phyloP scores from a whole-genome alignment of 2,113 vertebrate species.

The Lipotes vexillifer region DNA sequence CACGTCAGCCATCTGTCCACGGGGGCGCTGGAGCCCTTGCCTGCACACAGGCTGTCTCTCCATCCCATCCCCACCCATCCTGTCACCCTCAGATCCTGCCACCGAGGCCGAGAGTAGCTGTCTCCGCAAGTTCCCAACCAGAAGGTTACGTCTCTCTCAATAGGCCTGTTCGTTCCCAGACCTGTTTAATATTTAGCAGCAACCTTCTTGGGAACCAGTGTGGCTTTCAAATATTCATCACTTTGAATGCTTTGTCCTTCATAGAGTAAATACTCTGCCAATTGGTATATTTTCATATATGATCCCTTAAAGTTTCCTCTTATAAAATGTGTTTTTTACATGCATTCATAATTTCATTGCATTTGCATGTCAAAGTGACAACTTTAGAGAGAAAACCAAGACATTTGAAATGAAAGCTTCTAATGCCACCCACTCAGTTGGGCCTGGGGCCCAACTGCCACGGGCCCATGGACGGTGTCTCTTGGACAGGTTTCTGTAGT shows the following conservation, averaged over 20 bases:
- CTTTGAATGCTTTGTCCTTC: neutral
- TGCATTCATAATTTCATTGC: neutral
- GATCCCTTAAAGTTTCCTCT: neutral
- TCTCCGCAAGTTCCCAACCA: fast-evolving
- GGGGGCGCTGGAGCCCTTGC: fast-evolving
- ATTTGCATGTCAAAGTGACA: neutral
- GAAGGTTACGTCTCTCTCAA: fast-evolving
- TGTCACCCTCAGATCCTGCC: fast-evolving
- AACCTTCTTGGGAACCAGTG: neutral
- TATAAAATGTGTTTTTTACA: neutral
- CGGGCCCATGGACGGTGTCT: no score
- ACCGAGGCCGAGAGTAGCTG: fast-evolving
- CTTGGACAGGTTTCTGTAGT: no score
- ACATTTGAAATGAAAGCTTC: fast-evolving
- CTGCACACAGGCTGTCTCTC: fast-evolving
- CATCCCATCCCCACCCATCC: no score
- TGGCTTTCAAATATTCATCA: neutral
- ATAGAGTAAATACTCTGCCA: neutral
- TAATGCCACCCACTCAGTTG: no score
- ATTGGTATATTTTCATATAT: neutral
- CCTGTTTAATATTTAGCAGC: neutral
- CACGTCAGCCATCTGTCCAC: fast-evolving
- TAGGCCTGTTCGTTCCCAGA: fast-evolving
- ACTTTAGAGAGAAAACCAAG: neutral
- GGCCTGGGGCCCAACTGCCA: no score